Base-by-base conservation (phyloP, 2,113 vertebrate species). In the Brachionichthys hirsutus region DNA sequence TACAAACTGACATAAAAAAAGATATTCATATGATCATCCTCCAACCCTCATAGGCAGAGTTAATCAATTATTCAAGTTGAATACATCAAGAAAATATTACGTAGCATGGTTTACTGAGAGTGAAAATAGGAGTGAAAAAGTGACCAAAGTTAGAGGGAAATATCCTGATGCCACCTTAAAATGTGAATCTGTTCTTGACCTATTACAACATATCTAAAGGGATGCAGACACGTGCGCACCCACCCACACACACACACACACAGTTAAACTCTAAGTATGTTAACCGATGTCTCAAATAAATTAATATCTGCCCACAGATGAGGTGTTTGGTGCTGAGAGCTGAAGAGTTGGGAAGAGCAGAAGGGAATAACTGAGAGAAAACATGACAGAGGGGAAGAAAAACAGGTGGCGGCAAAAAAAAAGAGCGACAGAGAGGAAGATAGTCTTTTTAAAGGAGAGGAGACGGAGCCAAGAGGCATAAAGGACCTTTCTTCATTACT, bases 111-210 rank as follows among this genome's bases (percentile, higher is more conserved):
- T 19, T 40, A 42, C 5, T 35, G 4, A 19, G 15, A 34, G 24
- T 44, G 24, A 17, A 36, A 55, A 66, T 54, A 43, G 35, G 12
- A 55, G 53, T n/a, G n/a, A n/a, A n/a, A n/a, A n/a, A n/a, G n/a
- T n/a, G n/a, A n/a, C n/a, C n/a, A n/a, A n/a, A n/a, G n/a, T n/a
- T n/a, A n/a, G n/a, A n/a, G n/a, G n/a, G n/a, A n/a, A n/a, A n/a
- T n/a, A n/a, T n/a, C 70, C 63, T 58, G 67, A 72, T 20, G 12
- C 35, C 3, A 14, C 62, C 62, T 70, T 60, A 68, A 83, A 85
- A 83, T 83, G 65, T 86, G 78, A 86, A 82, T 82, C 51, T 61
- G 52, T 49, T 62, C 49, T 71, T 41, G 48, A 78, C 78, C 77
- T 82, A 82, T 82, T n/a, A 34, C 16, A 68, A 77, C 51, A 78